Conservation (phyloP, 35 echinoderm and acorn worm species). For the Lytechinus pictus region DNA sequence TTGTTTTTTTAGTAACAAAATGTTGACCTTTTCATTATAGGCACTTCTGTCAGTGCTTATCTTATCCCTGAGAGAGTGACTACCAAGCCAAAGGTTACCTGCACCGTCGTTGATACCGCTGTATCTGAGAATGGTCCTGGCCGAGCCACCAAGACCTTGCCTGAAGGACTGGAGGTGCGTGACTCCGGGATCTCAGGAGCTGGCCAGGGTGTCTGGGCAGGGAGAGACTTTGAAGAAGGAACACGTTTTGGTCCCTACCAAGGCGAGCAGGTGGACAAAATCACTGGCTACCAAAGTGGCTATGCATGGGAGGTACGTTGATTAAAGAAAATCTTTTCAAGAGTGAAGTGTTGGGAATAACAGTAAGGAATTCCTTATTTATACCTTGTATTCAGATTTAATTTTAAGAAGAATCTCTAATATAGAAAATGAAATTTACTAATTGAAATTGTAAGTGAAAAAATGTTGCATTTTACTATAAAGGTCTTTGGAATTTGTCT, state of each 20-base stretch:
- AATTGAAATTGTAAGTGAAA: too few species aligned
- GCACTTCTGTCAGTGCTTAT: background rate
- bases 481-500: too few species aligned
- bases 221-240: background rate
- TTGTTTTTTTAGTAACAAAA: too few species aligned
- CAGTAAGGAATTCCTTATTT: too few species aligned
- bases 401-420: too few species aligned
- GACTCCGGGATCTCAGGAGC: background rate
- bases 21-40: background rate
- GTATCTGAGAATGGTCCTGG: background rate
- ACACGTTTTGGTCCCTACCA: background rate
- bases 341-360: too few species aligned
- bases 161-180: background rate
- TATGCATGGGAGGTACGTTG: conserved; percentile 50
- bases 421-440: too few species aligned
- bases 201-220: conserved; percentile 25
- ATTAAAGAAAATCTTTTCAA: too few species aligned
- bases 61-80: background rate
- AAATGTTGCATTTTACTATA: too few species aligned
- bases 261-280: conserved; percentile 9
- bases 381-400: too few species aligned
- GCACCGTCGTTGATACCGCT: background rate
- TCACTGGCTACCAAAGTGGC: conserved; percentile 6
- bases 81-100: conserved; percentile 10
- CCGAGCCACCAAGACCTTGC: conserved; percentile 7